Evolutionary conservation across 2,888 invertebrate genomes (phyloP), one percentile per base, ranked within the genome.

Genomic region (Melanotus villosus): DNA sequence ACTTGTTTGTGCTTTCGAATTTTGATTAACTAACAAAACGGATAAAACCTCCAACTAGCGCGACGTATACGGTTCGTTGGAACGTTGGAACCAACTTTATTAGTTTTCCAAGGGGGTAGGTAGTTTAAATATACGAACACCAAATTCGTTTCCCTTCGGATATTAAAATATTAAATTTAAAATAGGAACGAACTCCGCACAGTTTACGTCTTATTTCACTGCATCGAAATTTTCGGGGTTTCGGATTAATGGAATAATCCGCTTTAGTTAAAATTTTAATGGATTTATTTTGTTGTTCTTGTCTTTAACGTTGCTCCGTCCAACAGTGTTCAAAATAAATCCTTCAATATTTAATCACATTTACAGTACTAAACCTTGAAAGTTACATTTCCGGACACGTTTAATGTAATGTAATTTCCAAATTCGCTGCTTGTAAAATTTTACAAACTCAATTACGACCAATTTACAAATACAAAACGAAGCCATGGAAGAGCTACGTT

Each of bases 1-100:
- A 69, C 70, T 68, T 67, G 60, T 70, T 68, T 70, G 68, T 56
- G 65, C 67, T 59, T 65, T 59, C 26, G 64, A 67, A 71, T 73
- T 75, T 72, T 72, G 45, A 65, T 69, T 65, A 70, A 65, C 67
- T 70, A n/a, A 52, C 52, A 56, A 56, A 56, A 21, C 19, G 21
- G 10, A 56, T 38, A 38, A 56, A 56, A 56, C n/a, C 38, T 12
- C 9, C 32, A 54, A 32, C 34, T 21, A 34, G 19, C 32, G 34
- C 1, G 10, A 32, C 18, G 19, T 54, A 32, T n/a, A n/a, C n/a
- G n/a, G n/a, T n/a, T n/a, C n/a, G n/a, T n/a, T n/a, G n/a, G n/a
- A n/a, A n/a, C 34, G 18, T 16, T 5, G 26, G 41, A 57, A 26
- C 34, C 12, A 54, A 32, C 57, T 41, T 41, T 41, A 57, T 57